Evolutionary conservation across 2,797 vertebrate species (phyloP).

Genomic region (Pseudomugil tenellus): DNA sequence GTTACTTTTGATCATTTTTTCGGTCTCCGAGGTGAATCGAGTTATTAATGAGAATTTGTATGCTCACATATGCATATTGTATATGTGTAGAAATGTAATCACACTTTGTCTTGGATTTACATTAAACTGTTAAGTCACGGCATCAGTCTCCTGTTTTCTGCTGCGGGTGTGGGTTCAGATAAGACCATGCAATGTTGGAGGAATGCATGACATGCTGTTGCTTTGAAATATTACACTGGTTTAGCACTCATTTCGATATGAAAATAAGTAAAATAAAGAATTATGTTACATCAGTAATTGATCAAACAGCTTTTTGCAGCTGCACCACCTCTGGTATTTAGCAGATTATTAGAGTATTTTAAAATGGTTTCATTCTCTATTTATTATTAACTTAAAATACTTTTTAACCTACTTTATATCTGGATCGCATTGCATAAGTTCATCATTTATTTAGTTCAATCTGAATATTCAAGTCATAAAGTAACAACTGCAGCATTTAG

Average conservation of each 20-base stretch:
- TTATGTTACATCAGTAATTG: neutral
- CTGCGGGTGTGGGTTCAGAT: conserved; percentile 2
- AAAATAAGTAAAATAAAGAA: neutral
- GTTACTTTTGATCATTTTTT: conserved; percentile 99
- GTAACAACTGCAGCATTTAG: too few species aligned
- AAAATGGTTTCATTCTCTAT: too few species aligned
- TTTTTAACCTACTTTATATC: too few species aligned
- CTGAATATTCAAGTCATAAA: too few species aligned
- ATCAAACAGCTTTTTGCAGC: neutral
- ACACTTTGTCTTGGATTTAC: conserved; percentile 99
- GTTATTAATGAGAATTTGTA: conserved; percentile 99
- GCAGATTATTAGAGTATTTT: too few species aligned
- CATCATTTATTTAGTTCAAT: too few species aligned
- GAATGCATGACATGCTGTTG: neutral
- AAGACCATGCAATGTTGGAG: neutral
- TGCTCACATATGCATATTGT: conserved; percentile 99
- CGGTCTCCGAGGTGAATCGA: conserved; percentile 99
- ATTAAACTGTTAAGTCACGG: conserved; percentile 99
- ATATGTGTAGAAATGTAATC: conserved; percentile 99
- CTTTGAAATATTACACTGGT: neutral
- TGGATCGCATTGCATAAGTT: too few species aligned
- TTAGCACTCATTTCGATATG: neutral
- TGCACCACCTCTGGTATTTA: too few species aligned
- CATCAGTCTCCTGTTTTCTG: conserved; percentile 65
- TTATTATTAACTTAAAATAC: too few species aligned